phyloP scores from a whole-genome alignment of 2,797 vertebrate species.

The Kryptopterus vitreolus region DNA sequence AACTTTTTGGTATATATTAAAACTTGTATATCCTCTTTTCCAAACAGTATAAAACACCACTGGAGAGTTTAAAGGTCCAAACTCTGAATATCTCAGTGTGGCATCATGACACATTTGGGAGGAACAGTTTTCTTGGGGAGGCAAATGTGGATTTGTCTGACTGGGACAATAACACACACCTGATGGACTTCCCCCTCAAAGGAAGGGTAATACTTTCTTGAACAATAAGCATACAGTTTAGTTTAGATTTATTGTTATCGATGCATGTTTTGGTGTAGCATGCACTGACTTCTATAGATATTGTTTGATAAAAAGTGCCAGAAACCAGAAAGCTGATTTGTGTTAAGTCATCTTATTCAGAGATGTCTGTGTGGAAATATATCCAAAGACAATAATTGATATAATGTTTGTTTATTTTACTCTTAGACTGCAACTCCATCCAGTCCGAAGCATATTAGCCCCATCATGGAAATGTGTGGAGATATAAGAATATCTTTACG shows the following conservation, averaged over 20 bases:
- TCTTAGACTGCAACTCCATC: slow-evolving; percentile 61
- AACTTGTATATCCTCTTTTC: neutral
- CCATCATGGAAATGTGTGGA: slow-evolving; percentile 82
- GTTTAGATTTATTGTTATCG: neutral
- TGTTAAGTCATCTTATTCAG: neutral
- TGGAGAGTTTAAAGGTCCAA: slow-evolving; percentile 76
- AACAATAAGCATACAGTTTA: neutral
- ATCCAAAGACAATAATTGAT: neutral
- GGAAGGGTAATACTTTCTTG: slow-evolving; percentile 73
- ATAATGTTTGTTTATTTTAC: neutral
- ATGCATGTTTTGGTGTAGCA: neutral
- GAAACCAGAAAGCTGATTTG: neutral
- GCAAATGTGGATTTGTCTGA: slow-evolving; percentile 83
- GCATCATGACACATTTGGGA: slow-evolving; percentile 89
- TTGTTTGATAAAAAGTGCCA: neutral
- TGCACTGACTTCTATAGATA: neutral
- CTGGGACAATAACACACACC: slow-evolving; percentile 86
- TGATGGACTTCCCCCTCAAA: slow-evolving; percentile 85
- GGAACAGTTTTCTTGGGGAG: slow-evolving; percentile 91
- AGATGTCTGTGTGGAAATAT: neutral
- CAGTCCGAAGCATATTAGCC: slow-evolving; percentile 63
- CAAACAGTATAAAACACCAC: slow-evolving; percentile 83
- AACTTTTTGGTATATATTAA: neutral
- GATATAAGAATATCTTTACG: slow-evolving; percentile 87
- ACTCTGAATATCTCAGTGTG: slow-evolving; percentile 88